Evolutionary conservation across 2,113 vertebrate genomes (phyloP).

Genomic region (Chauna torquata): DNA sequence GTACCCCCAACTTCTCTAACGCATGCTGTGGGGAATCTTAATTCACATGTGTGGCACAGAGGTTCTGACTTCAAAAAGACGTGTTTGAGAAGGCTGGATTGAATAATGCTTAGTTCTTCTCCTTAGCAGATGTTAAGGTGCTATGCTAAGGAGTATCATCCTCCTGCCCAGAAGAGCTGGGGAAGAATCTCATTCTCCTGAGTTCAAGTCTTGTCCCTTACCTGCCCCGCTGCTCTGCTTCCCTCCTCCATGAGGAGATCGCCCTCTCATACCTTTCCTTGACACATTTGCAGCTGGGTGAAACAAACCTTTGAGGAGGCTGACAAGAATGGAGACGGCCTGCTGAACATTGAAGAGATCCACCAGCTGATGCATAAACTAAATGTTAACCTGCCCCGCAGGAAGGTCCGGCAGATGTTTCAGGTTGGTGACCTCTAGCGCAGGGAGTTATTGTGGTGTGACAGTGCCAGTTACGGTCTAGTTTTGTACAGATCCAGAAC

Average conservation of each 20-base stretch:
- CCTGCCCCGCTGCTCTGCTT: neutral
- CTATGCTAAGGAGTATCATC: neutral
- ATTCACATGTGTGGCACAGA: neutral
- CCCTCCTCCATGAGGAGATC: neutral
- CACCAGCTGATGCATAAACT: slow-evolving; percentile 96
- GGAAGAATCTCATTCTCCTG: neutral
- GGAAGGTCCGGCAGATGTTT: slow-evolving; percentile 98
- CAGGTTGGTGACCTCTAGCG: slow-evolving; percentile 80
- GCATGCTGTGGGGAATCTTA: neutral
- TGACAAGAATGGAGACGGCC: slow-evolving; percentile 95
- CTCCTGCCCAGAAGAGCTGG: neutral
- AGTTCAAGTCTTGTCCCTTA: neutral
- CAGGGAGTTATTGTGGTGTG: rapidly evolving
- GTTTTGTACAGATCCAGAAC: neutral
- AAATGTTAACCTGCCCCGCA: slow-evolving; percentile 94
- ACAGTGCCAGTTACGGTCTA: rapidly evolving
- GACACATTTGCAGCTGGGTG: slow-evolving; percentile 86
- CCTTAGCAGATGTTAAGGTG: neutral
- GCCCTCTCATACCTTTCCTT: slow-evolving; percentile 74
- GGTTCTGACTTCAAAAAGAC: neutral
- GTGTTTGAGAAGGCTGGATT: neutral
- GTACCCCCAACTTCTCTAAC: neutral
- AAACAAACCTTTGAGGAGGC: slow-evolving; percentile 98
- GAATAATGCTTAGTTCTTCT: neutral
- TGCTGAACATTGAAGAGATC: slow-evolving; percentile 96